Percentiles rank a stretch among this genome's conserved stretches.
These are phyloP conservation scores for Spizella passerina DNA, from an alignment of 2,797 vertebrate species.

Conservation along the genomic window DNA sequence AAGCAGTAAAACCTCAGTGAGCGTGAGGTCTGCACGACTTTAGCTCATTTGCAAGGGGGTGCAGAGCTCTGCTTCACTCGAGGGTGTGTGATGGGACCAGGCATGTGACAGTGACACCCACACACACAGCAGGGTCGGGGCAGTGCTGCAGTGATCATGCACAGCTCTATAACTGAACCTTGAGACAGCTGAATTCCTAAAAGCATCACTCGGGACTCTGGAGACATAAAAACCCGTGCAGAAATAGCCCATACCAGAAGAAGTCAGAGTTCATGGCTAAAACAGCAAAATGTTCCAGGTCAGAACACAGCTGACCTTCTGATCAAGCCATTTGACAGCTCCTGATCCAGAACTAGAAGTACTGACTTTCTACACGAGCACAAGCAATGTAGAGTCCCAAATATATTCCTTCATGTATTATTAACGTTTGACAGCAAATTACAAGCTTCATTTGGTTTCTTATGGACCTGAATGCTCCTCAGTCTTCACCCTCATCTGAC, in stretches of 20 bases:
- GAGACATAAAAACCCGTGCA: background rate
- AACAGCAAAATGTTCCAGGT: background rate
- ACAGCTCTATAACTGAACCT: rapidly evolving
- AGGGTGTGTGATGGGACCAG: rapidly evolving
- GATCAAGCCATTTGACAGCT: background rate
- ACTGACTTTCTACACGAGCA: rapidly evolving
- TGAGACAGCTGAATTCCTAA: background rate
- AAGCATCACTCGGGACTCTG: rapidly evolving
- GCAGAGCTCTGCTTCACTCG: background rate
- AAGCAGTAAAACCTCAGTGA: background rate
- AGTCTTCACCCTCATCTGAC: background rate
- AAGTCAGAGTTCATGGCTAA: background rate
- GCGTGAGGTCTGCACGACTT: background rate
- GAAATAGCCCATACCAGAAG: background rate
- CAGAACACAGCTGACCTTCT: background rate
- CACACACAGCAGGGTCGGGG: background rate
- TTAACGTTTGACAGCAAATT: background rate
- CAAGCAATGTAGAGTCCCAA: background rate
- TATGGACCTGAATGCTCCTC: background rate
- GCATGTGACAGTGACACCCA: rapidly evolving
- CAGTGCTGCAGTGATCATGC: rapidly evolving
- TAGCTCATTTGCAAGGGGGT: background rate
- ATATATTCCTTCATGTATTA: background rate
- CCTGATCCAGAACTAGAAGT: background rate
- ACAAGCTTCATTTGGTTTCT: background rate